Evolutionary conservation across 2,888 invertebrate genomes (phyloP).

Genomic region (Drosophila parthenogenetica): DNA sequence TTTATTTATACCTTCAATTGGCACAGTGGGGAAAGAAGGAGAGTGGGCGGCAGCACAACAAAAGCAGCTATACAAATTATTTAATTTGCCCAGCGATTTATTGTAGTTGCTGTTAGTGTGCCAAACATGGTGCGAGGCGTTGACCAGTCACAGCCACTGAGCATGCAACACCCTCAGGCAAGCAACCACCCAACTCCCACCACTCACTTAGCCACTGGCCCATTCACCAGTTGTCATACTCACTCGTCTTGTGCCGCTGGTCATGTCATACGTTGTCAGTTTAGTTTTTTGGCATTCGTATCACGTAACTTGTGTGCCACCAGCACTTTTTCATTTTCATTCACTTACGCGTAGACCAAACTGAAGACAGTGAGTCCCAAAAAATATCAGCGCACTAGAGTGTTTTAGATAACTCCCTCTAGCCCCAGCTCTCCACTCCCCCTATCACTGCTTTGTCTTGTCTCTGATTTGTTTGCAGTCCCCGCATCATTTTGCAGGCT

Average conservation of each 20-base stretch:
- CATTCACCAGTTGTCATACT: slow-evolving; percentile 54
- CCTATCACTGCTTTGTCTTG: background rate
- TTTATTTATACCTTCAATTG: slow-evolving; percentile 8
- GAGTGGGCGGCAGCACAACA: too few relatives aligned
- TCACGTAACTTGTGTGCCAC: slow-evolving; percentile 73
- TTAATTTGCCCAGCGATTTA: slow-evolving; percentile 60
- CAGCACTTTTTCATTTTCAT: slow-evolving; percentile 80
- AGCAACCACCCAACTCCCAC: background rate
- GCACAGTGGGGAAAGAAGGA: background rate
- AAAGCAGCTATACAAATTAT: slow-evolving; percentile 72
- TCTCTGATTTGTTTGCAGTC: slow-evolving; percentile 40
- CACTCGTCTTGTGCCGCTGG: slow-evolving; percentile 24
- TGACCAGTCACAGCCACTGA: slow-evolving; percentile 24
- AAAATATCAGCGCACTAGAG: too few relatives aligned
- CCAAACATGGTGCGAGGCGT: slow-evolving; percentile 19
- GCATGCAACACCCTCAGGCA: slow-evolving; percentile 3
- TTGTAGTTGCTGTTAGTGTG: slow-evolving; percentile 20
- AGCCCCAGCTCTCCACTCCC: background rate
- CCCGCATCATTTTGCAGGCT: slow-evolving; percentile 24
- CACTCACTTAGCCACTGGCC: slow-evolving; percentile 21
- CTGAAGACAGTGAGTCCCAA: slow-evolving; percentile 2
- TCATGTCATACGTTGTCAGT: slow-evolving; percentile 48
- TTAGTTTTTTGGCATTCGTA: slow-evolving; percentile 49
- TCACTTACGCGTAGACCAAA: slow-evolving; percentile 62
- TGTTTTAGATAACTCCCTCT: too few relatives aligned